phyloP scores from a whole-genome alignment of 2,797 vertebrate genomes.

The Champsocephalus esox region DNA sequence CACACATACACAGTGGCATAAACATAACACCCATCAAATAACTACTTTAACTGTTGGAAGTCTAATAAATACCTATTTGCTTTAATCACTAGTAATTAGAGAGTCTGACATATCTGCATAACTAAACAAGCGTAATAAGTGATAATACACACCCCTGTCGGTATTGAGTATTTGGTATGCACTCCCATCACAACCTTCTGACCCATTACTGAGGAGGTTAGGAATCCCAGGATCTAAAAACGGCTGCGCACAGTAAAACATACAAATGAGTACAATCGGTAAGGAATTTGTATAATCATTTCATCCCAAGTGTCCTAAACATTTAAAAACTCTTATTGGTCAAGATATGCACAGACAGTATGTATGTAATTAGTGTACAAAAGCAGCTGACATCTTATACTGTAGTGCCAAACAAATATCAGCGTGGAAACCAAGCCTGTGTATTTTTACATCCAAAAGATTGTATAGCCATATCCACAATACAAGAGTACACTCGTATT shows the following conservation, averaged over 20 bases:
- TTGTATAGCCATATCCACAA: too few relatives aligned
- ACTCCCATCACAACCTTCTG: neutral
- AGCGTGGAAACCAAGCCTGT: neutral
- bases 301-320: neutral
- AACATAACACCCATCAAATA: neutral
- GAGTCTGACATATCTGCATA: neutral
- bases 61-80: neutral
- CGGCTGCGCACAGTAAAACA: neutral
- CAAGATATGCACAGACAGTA: neutral
- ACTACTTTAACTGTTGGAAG: neutral
- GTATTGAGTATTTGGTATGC: neutral
- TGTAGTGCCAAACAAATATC: neutral
- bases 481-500: too few relatives aligned
- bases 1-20: neutral
- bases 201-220: neutral
- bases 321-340: neutral
- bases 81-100: neutral
- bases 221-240: constrained; percentile 2
- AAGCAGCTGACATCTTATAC: neutral
- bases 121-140: neutral
- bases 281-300: neutral
- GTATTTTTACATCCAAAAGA: neutral
- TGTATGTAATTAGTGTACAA: neutral
- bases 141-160: neutral
- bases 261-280: neutral